phyloP scores from a whole-genome alignment of 1,140 invertebrate species.

The Ceratitis capitata region DNA sequence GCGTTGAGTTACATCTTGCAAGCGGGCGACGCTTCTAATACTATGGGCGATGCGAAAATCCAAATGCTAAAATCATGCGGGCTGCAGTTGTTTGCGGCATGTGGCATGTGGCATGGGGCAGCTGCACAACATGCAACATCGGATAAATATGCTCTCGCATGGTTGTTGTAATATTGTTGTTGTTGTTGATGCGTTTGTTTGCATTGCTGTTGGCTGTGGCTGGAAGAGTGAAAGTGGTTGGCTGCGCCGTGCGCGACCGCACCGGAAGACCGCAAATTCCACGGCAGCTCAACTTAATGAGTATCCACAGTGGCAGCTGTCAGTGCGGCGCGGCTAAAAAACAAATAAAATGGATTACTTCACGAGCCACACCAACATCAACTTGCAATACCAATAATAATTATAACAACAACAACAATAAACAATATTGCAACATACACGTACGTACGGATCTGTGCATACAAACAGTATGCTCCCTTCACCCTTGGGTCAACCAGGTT shows the following conservation, averaged over 20 bases:
- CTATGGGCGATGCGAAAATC: neutral
- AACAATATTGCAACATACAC: neutral
- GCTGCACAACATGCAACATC: neutral
- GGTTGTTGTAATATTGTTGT: neutral
- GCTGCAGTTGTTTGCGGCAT: neutral
- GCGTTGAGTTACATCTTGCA: neutral
- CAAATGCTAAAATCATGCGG: neutral
- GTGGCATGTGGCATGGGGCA: neutral
- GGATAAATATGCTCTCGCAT: neutral
- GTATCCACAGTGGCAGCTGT: slow-evolving; percentile 28
- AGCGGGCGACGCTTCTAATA: neutral
- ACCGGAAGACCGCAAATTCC: slow-evolving; percentile 31
- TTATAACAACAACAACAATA: neutral
- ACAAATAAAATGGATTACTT: neutral
- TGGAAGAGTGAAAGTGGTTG: slow-evolving; percentile 18
- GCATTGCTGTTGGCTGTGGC: neutral
- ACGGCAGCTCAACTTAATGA: slow-evolving; percentile 28
- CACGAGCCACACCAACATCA: neutral
- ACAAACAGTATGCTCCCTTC: neutral
- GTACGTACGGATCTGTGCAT: too few species aligned
- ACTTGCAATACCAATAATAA: neutral
- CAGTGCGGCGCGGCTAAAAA: neutral
- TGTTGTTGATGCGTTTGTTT: neutral
- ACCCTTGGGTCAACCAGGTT: neutral
- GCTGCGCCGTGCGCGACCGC: neutral